These are phyloP conservation scores for Lasiommata megera DNA, from an alignment of 2,888 invertebrate species.

Conservation along the genomic window DNA sequence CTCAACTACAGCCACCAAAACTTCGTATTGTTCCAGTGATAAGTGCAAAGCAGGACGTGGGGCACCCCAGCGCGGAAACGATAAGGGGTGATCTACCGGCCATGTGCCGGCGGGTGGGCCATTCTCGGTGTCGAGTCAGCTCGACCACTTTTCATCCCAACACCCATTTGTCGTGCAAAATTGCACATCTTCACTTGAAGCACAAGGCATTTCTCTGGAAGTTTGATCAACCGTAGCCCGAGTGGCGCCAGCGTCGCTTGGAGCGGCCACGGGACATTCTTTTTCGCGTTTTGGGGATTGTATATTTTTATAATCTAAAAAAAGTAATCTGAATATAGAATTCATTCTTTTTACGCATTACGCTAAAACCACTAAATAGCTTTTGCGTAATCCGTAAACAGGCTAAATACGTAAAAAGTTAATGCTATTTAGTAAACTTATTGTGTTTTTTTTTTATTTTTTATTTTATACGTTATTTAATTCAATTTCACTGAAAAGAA, in stretches of 20 bases:
- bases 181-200: slow-evolving; percentile 71
- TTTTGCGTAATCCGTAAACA: no score
- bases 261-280: slow-evolving; percentile 73
- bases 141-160: slow-evolving; percentile 97
- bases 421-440: no score
- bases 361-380: no score
- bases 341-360: no score
- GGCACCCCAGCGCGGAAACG: slow-evolving; percentile 72
- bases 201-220: slow-evolving; percentile 56
- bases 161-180: slow-evolving; percentile 86
- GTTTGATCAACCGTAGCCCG: slow-evolving; percentile 54
- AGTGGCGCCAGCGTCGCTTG: slow-evolving; percentile 64
- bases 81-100: slow-evolving; percentile 75
- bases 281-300: slow-evolving; percentile 77
- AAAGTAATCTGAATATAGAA: no score
- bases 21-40: slow-evolving; percentile 89
- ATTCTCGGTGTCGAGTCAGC: slow-evolving; percentile 91
- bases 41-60: slow-evolving; percentile 85
- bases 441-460: no score
- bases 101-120: slow-evolving; percentile 54
- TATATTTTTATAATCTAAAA: slow-evolving; percentile 77
- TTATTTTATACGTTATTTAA: no score
- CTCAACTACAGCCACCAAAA: slow-evolving; percentile 90
- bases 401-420: no score
- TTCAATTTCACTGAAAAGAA: no score